A percentile compares a stretch with the other conserved stretches of the same genome.
phyloP scores from a whole-genome alignment of 2,113 vertebrate genomes.

The Romanogobio albipinnatus region DNA sequence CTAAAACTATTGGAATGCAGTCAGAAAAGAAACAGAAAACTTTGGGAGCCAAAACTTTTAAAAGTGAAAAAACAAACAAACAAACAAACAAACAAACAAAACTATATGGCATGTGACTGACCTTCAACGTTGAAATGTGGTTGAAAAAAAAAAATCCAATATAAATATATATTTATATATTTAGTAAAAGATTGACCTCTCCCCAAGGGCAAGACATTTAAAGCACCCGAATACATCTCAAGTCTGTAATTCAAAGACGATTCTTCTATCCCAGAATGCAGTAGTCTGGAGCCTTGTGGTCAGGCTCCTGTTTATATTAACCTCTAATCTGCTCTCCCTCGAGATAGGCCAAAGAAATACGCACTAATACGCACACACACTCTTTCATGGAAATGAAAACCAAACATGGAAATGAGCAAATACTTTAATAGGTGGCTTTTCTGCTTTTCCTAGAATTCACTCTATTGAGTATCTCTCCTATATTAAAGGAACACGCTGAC shows the following conservation, averaged over 20 bases:
- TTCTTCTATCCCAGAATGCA: constrained; percentile 73
- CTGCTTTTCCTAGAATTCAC: constrained; percentile 2
- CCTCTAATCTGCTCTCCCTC: constrained; percentile 75
- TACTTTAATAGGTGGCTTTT: constrained; percentile 32
- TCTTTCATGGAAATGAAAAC: constrained; percentile 26
- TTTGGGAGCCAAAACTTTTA: too few relatives aligned
- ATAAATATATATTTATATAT: neutral
- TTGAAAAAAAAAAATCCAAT: too few relatives aligned
- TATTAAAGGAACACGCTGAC: neutral
- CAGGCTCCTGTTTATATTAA: constrained; percentile 77
- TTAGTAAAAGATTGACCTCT: neutral
- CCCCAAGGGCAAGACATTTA: neutral
- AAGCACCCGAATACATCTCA: constrained; percentile 44
- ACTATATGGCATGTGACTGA: neutral
- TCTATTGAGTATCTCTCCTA: constrained; percentile 36
- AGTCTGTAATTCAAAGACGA: constrained; percentile 69
- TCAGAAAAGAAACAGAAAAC: too few relatives aligned
- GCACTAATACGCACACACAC: constrained; percentile 28
- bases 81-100: neutral
- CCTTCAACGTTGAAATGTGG: neutral
- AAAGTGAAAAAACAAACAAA: too few relatives aligned
- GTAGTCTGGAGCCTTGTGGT: constrained; percentile 68
- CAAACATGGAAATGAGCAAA: constrained; percentile 51
- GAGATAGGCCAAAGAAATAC: constrained; percentile 70
- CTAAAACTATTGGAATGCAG: too few relatives aligned